Evolutionary conservation across 2,888 invertebrate genomes (phyloP).

Genomic region (Morpho achilles): DNA sequence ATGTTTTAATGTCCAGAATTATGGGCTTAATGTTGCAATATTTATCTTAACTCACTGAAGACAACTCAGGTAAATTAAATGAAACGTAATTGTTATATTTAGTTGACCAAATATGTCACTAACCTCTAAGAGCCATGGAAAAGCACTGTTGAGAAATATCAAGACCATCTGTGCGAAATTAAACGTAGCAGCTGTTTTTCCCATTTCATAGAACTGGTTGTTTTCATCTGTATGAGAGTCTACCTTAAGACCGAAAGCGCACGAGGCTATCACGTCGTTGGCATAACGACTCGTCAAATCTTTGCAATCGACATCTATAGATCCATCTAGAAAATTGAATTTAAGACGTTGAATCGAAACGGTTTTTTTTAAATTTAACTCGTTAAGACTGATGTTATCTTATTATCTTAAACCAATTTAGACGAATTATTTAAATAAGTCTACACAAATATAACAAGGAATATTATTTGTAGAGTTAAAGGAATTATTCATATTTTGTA

Average conservation of each 20-base stretch:
- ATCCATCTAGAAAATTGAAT: conserved; percentile 28
- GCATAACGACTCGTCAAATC: conserved; percentile 62
- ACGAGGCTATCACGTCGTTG: conserved; percentile 74
- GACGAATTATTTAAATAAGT: no score
- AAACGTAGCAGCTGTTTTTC: conserved; percentile 60
- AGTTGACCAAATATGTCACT: not conserved
- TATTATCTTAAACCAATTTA: no score
- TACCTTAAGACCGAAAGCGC: conserved; percentile 71
- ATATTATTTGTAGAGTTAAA: no score
- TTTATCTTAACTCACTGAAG: no score
- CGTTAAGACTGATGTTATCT: no score
- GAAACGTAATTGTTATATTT: no score
- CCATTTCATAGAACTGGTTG: conserved; percentile 75
- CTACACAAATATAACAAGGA: no score
- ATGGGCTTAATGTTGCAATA: no score
- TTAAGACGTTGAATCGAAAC: not conserved
- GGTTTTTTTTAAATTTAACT: no score
- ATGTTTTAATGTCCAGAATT: no score
- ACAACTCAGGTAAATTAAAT: no score
- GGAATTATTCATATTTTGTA: no score
- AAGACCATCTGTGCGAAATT: conserved; percentile 32
- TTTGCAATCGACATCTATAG: conserved; percentile 53
- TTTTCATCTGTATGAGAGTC: conserved; percentile 72
- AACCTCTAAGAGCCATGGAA: conserved; percentile 25
- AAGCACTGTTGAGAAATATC: conserved; percentile 31